A percentile compares a stretch with the other conserved stretches of the same genome.
These are phyloP conservation scores for Chaenocephalus aceratus DNA, from an alignment of 2,113 vertebrate species.

Conservation along the genomic window DNA sequence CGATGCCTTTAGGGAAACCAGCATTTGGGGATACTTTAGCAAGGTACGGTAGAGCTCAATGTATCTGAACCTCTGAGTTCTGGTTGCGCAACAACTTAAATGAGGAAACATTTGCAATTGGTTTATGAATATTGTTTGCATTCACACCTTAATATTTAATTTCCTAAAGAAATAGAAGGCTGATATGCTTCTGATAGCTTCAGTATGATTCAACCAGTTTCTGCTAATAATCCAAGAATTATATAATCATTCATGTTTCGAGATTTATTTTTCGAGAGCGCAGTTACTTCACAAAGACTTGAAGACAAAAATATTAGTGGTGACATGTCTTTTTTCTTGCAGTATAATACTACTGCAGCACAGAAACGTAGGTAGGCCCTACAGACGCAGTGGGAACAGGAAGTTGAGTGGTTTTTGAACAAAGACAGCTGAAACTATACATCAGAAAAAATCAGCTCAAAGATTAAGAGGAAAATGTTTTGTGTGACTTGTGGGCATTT, in stretches of 20 bases:
- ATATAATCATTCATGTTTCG: neutral
- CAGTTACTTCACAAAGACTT: neutral
- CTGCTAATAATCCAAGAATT: neutral
- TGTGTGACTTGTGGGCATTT: neutral
- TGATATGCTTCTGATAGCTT: neutral
- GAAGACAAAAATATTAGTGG: neutral
- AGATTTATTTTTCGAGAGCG: neutral
- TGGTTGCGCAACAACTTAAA: constrained; percentile 15
- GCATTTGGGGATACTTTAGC: constrained; percentile 29
- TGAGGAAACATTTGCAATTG: neutral
- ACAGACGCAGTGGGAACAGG: neutral
- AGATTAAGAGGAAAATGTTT: neutral
- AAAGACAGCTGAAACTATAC: constrained; percentile 7
- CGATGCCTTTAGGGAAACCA: constrained; percentile 39
- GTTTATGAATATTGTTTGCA: constrained; percentile 5
- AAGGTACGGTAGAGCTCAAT: constrained; percentile 1
- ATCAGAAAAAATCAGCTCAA: neutral
- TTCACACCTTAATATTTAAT: neutral
- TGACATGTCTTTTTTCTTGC: constrained; percentile 28
- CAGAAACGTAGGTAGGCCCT: neutral
- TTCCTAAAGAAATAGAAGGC: neutral
- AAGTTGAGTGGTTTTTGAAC: neutral
- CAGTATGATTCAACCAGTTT: constrained; percentile 1
- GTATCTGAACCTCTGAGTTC: constrained; percentile 23
- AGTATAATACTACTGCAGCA: constrained; percentile 69